Evolutionary conservation across 2,797 vertebrate genomes (phyloP).

Genomic region (Scolopax rusticola): DNA sequence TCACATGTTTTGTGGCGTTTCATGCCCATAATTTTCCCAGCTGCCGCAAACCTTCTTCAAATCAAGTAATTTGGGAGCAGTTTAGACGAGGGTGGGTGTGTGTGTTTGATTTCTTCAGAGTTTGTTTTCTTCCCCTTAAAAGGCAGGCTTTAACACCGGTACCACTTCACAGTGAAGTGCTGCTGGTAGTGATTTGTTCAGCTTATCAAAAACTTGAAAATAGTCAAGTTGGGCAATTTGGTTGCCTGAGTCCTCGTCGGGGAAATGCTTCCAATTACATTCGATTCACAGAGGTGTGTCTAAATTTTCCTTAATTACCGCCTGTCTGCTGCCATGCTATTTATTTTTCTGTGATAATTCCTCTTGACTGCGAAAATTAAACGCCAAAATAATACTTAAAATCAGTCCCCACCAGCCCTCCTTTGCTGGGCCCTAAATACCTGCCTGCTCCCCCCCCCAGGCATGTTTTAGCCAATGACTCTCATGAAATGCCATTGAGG

Average conservation of each 20-base stretch:
- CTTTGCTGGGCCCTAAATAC: neutral
- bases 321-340: neutral
- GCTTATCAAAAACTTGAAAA: neutral
- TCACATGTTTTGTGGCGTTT: neutral
- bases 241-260: neutral
- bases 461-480: neutral
- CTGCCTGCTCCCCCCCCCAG: neutral
- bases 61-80: neutral
- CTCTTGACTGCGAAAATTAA: neutral
- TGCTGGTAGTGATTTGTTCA: neutral
- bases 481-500: rapidly evolving
- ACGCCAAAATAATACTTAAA: neutral
- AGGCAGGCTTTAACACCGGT: neutral
- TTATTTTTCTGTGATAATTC: neutral
- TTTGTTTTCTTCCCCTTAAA: neutral
- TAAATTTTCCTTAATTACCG: neutral
- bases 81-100: neutral
- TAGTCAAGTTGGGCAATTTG: neutral
- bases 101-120: neutral
- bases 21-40: neutral
- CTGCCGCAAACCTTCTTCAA: neutral
- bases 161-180: neutral
- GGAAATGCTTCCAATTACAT: neutral
- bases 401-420: neutral
- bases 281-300: neutral